Base-by-base conservation (phyloP, 2,797 vertebrate genomes). In the Sardinella longiceps region DNA sequence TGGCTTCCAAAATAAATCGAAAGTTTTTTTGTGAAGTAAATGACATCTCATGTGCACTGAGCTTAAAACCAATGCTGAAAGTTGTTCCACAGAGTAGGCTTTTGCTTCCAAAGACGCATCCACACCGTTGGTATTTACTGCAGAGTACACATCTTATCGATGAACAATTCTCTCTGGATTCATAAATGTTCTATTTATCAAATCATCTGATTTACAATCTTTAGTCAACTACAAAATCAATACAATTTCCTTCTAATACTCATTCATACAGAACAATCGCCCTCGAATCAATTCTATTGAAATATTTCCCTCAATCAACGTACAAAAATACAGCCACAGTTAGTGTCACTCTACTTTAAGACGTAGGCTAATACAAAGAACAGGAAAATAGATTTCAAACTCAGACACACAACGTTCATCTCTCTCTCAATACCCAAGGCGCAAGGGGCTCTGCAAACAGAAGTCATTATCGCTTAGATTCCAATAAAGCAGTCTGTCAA, bases 401-500 rank as follows among this genome's bases (percentile, higher is more conserved):
- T 94, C 87, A 33, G 91, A 88, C 90, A 45, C 90, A 89, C 86
- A 91, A 89, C 89, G 89, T 89, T 82, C 56, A 87, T 89, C 88
- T 83, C 90, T 83, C 90, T 74, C 80, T 88, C 89, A 92, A 91
- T 90, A 92, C 91, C 93, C 88, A 88, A 89, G 91, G 92, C 92
- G 91, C 90, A 87, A 87, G 87, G 90, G 88, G 86, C 91, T 94
- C 91, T 89, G 92, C 92, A 94, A 94, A 95, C 94, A 94, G 91
- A 91, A 95, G 94, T 94, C 94, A 93, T 94, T 94, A 95, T 94
- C 91, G 92, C 90, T 94, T 93, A 93, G 92, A 93, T 93, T 94
- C 92, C 92, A 93, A 93, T 93, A 93, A 93, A 89, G 92, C 90
- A 92, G 91, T 94, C 92, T 93, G 92, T 93, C 93, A 94, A 93